phyloP scores from a whole-genome alignment of 2,113 vertebrate genomes.

The Colaptes auratus region DNA sequence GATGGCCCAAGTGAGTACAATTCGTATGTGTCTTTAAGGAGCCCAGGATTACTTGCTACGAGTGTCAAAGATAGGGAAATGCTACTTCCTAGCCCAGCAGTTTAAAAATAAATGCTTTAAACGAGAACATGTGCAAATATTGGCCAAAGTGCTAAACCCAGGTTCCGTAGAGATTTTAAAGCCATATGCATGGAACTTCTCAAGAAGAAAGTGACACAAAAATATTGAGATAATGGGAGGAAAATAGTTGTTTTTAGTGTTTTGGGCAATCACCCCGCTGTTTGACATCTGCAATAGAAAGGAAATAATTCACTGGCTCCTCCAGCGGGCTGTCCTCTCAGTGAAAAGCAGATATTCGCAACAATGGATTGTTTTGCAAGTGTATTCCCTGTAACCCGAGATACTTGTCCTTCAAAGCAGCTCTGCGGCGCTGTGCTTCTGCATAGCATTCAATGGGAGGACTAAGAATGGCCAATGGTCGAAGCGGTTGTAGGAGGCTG shows the following conservation, averaged over 20 bases:
- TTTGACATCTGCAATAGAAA: constrained; percentile 30
- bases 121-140: background rate
- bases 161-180: background rate
- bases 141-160: background rate
- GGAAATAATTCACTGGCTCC: constrained; percentile 1
- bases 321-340: background rate
- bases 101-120: constrained; percentile 3
- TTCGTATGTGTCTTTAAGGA: background rate
- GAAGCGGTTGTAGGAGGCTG: constrained; percentile 8
- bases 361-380: constrained; percentile 21
- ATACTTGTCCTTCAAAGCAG: background rate
- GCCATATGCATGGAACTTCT: background rate
- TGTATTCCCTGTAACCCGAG: background rate
- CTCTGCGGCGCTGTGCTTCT: background rate
- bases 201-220: background rate
- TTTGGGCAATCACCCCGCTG: background rate
- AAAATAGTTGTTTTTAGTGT: background rate
- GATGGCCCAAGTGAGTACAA: background rate
- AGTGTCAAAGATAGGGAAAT: background rate
- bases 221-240: background rate
- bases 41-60: background rate
- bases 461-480: rapidly evolving
- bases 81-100: background rate
- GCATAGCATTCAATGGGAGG: background rate
- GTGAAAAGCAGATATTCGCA: background rate